Percentiles rank a stretch among this genome's conserved stretches.
phyloP scores from a whole-genome alignment of 2,113 vertebrate species.

The Tupaia tana region DNA sequence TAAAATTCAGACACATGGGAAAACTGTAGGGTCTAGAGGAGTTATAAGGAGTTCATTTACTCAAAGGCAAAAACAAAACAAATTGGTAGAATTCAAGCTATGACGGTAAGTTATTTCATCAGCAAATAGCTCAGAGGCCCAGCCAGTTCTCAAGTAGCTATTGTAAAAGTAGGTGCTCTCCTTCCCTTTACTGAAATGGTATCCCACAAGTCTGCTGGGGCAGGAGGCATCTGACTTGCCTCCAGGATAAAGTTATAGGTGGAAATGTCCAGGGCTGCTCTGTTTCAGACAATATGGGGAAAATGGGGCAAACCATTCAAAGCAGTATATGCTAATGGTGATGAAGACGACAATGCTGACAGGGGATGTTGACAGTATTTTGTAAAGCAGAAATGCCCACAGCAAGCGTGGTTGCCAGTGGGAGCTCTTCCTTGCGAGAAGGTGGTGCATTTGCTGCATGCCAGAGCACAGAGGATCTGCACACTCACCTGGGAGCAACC shows the following conservation, averaged over 20 bases:
- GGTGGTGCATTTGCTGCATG: conserved; percentile 66
- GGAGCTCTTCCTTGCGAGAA: conserved; percentile 21
- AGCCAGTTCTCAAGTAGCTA: neutral
- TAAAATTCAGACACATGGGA: neutral
- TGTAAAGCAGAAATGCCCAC: neutral
- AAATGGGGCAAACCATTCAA: conserved; percentile 27
- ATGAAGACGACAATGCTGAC: neutral
- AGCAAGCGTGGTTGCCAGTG: conserved; percentile 35
- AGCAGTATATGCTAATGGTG: neutral
- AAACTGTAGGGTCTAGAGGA: neutral
- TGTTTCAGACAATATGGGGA: neutral
- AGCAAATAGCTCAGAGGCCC: neutral
- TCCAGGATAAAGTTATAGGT: neutral
- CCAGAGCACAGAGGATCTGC: conserved; percentile 66
- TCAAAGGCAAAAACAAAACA: neutral
- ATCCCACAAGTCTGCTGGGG: neutral
- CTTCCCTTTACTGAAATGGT: conserved; percentile 31
- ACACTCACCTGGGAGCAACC: conserved; percentile 99
- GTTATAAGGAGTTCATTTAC: neutral
- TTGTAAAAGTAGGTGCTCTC: neutral
- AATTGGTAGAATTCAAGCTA: neutral
- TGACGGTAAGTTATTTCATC: neutral
- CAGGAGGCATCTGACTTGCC: neutral
- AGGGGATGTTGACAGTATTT: neutral
- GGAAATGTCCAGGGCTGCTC: neutral